Base-by-base conservation (phyloP, 23 tunicate genomes). In the Clavelina lepadiformis region DNA sequence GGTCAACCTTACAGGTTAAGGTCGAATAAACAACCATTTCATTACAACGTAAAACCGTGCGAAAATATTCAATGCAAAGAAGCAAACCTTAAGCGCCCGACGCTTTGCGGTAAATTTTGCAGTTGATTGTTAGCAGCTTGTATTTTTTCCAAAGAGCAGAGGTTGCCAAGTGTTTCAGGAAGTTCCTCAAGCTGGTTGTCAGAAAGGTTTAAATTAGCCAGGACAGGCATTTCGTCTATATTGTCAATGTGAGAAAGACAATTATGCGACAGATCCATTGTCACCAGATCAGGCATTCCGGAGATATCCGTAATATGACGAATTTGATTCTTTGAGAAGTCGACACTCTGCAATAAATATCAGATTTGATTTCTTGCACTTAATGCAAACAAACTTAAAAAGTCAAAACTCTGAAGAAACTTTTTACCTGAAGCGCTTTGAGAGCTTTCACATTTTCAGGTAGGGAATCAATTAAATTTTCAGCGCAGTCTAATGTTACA, bases 401-500 rank as follows among this genome's bases (percentile, higher is more conserved):
- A n/a, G n/a, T n/a, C n/a, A n/a, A n/a, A n/a, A n/a, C n/a, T n/a
- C n/a, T n/a, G n/a, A n/a, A n/a, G n/a, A 11, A 65, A 31, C 30
- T 62, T 47, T 33, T 21, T 37, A 86, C 95, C 80, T 78, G 85
- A 26, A 86, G 38, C 31, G 54, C 56, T 51, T 86, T 86, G 24
- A 86, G 33, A 15, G 56, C 61, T 63, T 72, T 50, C 21, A 86
- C 33, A 35, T 72, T 60, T 44, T 55, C 61, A 1, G 95, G 95
- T 2, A 86, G 30, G 37, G 25, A 45, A 58, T 67, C 72, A 8
- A 86, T 86, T 46, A 56, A 35, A 46, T 86, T 86, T 45, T 68
- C 85, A 1, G 95, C 76, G 73, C 95, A 86, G 55, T 86, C 95
- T 19, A 86, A 58, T 23, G 95, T 71, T 20, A 78, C 46, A 21